Conservation (phyloP, 2,797 vertebrate genomes). For the Cyclura pinguis region DNA sequence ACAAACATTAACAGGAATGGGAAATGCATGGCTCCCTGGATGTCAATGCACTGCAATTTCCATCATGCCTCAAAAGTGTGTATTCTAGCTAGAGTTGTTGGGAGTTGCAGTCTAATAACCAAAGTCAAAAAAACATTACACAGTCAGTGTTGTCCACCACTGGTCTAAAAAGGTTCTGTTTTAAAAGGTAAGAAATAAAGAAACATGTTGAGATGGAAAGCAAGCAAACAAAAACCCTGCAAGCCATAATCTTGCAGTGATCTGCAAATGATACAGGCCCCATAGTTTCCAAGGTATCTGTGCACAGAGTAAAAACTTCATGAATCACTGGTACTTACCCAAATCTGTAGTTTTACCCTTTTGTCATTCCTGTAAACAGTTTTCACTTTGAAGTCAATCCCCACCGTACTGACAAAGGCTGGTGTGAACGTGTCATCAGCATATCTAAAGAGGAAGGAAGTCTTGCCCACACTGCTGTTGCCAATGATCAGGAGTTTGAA, state of each 20-base stretch:
- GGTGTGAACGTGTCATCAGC: conserved; percentile 96
- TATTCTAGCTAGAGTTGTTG: neutral
- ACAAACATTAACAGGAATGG: neutral
- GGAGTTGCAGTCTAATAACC: neutral
- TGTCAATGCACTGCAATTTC: neutral
- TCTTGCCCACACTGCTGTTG: conserved; percentile 97
- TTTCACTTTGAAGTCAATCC: conserved; percentile 99
- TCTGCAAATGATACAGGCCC: neutral
- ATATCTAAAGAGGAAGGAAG: conserved; percentile 95
- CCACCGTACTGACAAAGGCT: conserved; percentile 96
- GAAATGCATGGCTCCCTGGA: neutral
- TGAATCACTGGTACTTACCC: conserved; percentile 83
- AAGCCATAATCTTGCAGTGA: neutral
- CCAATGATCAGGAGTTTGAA: conserved; percentile 98
- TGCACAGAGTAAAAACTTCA: neutral
- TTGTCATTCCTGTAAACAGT: conserved; percentile 97
- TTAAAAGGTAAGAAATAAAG: neutral
- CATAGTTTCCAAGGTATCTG: neutral
- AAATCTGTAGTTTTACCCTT: conserved; percentile 96
- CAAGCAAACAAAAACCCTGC: neutral
- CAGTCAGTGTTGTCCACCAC: neutral
- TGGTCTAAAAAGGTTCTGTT: neutral
- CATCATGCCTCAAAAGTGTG: neutral
- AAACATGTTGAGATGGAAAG: conserved; percentile 1
- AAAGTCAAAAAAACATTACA: neutral